phyloP scores from a whole-genome alignment of 2,888 invertebrate genomes.

The Himalopsyche anomala region DNA sequence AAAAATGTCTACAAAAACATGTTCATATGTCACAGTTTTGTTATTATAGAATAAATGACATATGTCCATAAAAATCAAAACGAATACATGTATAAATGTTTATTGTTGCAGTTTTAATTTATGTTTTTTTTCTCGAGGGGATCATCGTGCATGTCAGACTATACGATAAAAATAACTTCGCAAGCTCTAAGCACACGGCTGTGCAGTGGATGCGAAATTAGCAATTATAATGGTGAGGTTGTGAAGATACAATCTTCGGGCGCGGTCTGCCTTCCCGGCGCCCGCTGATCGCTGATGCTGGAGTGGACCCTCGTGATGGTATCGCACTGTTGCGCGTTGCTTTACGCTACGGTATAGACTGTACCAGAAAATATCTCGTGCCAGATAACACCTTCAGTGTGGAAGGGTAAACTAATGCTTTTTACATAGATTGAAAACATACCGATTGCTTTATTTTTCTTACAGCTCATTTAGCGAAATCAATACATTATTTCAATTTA shows the following conservation, averaged over 20 bases:
- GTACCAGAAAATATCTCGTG: conserved; percentile 5
- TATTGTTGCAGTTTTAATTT: no score
- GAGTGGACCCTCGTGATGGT: conserved; percentile 28
- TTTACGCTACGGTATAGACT: neutral
- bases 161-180: neutral
- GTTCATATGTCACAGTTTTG: no score
- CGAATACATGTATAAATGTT: no score
- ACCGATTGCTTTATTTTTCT: no score
- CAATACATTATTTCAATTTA: no score
- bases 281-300: conserved; percentile 43
- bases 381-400: neutral
- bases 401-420: no score
- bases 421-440: no score
- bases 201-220: conserved; percentile 47
- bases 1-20: no score
- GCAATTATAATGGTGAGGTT: conserved; percentile 56
- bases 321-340: conserved; percentile 17
- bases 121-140: no score
- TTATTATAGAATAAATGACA: no score
- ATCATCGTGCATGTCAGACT: neutral
- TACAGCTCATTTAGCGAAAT: no score
- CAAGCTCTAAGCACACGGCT: neutral
- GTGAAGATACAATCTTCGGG: conserved; percentile 54
- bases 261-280: conserved; percentile 48
- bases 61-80: no score